Conservation (phyloP, 2,888 invertebrate species). For the Plusia festucae region DNA sequence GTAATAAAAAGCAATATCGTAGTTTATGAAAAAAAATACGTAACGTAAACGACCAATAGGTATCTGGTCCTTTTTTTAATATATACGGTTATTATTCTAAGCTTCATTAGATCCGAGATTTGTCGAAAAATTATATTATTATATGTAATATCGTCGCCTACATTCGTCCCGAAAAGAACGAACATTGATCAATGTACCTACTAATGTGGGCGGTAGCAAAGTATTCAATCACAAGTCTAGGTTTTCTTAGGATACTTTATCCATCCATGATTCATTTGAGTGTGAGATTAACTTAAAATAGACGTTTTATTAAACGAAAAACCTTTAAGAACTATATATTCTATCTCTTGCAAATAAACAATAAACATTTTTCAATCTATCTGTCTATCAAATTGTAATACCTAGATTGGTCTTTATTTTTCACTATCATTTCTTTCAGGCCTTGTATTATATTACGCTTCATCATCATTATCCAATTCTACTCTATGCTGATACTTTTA, state of each 20-base stretch:
- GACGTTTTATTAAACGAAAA: not conserved
- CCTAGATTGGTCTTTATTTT: too few species aligned
- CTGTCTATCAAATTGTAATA: too few species aligned
- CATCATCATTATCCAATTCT: too few species aligned
- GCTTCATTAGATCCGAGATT: not conserved
- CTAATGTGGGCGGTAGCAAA: not conserved
- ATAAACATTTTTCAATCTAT: too few species aligned
- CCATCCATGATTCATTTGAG: not conserved
- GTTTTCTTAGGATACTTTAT: not conserved
- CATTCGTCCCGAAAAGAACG: not conserved
- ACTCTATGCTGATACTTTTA: too few species aligned
- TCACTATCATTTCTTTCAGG: too few species aligned
- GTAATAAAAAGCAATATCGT: constrained; percentile 1
- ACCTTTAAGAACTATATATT: too few species aligned
- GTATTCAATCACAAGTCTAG: constrained; percentile 1
- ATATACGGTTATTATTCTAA: too few species aligned
- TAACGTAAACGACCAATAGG: too few species aligned
- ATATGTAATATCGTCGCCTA: too few species aligned
- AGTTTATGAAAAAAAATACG: not conserved
- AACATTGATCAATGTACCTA: not conserved
- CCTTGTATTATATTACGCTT: too few species aligned
- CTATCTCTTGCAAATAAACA: too few species aligned
- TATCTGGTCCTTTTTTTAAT: not conserved
- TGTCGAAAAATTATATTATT: not conserved
- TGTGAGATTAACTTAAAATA: not conserved